Evolutionary conservation across 2,888 invertebrate species (phyloP).

Genomic region (Cryptocephalus primarius): DNA sequence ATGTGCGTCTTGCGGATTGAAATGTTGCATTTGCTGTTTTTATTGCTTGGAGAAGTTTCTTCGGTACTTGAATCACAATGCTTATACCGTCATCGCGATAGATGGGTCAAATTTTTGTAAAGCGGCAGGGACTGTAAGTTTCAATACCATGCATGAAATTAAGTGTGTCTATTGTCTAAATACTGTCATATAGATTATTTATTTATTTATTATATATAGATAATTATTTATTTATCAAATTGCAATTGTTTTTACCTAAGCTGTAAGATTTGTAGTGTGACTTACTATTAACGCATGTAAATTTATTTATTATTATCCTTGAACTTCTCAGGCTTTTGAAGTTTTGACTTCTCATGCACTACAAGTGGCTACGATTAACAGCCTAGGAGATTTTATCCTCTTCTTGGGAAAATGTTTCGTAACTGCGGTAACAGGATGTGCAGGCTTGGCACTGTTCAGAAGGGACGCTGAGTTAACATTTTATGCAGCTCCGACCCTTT

Average conservation of each 20-base stretch:
- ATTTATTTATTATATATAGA: too few relatives aligned
- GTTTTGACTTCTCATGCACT: constrained; percentile 73
- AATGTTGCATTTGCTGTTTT: constrained; percentile 82
- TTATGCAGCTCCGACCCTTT: constrained; percentile 75
- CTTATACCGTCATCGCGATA: constrained; percentile 88
- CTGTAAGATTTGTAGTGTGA: too few relatives aligned
- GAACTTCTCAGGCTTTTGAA: constrained; percentile 67
- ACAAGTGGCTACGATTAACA: constrained; percentile 85
- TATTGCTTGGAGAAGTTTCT: constrained; percentile 87
- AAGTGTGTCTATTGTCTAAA: too few relatives aligned
- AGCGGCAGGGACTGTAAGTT: constrained; percentile 73
- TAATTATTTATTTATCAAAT: too few relatives aligned
- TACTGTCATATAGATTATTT: too few relatives aligned
- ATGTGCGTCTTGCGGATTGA: constrained; percentile 62
- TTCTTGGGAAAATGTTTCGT: constrained; percentile 80
- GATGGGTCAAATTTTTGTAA: constrained; percentile 85
- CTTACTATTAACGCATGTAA: too few relatives aligned
- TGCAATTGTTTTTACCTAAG: too few relatives aligned
- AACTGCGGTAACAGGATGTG: constrained; percentile 69
- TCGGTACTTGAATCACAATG: constrained; percentile 86
- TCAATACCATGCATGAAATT: too few relatives aligned
- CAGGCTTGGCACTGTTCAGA: constrained; percentile 67
- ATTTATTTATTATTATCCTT: too few relatives aligned
- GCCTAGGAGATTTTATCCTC: constrained; percentile 84
- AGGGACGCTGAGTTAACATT: constrained; percentile 65